Conservation (phyloP, 2,888 invertebrate species). For the Mythimna pallens region DNA sequence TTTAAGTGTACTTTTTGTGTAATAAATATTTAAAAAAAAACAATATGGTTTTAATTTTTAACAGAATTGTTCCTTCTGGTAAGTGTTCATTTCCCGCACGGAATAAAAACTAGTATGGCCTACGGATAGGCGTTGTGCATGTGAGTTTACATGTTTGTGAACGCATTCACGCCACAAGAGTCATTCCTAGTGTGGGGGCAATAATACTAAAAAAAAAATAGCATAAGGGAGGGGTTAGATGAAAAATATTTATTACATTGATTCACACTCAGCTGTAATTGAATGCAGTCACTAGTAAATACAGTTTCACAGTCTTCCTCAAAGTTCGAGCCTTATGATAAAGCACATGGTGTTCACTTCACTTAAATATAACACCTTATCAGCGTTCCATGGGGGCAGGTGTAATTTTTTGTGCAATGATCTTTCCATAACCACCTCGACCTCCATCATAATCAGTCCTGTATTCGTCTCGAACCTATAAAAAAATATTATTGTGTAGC, state of each 20-base stretch:
- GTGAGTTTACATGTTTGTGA: too few relatives aligned
- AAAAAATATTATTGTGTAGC: too few relatives aligned
- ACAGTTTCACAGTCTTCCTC: conserved; percentile 75
- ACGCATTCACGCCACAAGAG: too few relatives aligned
- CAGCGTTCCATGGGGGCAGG: conserved; percentile 91
- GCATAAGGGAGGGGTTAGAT: conserved; percentile 10
- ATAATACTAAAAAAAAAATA: not conserved
- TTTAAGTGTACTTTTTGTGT: conserved; percentile 54
- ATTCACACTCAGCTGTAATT: conserved; percentile 67
- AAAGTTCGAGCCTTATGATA: conserved; percentile 65
- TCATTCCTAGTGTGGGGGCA: too few relatives aligned
- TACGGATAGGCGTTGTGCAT: too few relatives aligned
- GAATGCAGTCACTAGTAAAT: conserved; percentile 65
- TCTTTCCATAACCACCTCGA: conserved; percentile 99
- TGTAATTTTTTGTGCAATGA: conserved; percentile 95
- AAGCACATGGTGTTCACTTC: conserved; percentile 59
- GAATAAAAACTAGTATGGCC: too few relatives aligned
- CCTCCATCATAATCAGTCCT: conserved; percentile 99
- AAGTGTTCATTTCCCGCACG: not conserved
- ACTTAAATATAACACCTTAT: conserved; percentile 63
- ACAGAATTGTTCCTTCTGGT: not conserved
- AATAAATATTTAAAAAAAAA: conserved; percentile 47
- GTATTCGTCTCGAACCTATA: conserved; percentile 98
- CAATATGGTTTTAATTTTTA: not conserved
- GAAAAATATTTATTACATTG: conserved; percentile 60